Percentiles rank a stretch among this genome's conserved stretches.
Conservation (phyloP, 2,888 invertebrate genomes). For the Mythimna pallens region DNA sequence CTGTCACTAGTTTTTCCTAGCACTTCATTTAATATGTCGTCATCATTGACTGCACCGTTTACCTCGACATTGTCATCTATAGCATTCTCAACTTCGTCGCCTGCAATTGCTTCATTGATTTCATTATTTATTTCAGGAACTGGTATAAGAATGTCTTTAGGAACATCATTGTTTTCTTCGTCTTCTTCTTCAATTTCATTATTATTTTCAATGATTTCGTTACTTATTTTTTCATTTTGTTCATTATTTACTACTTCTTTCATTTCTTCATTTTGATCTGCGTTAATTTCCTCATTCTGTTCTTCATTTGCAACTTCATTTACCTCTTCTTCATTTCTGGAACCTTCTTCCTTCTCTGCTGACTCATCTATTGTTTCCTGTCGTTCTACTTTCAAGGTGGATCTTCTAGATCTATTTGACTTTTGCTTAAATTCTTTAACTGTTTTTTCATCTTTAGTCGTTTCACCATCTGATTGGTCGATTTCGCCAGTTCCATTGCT, state of each 20-base stretch:
- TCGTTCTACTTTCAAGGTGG: slow-evolving; percentile 44
- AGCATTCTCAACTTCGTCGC: neutral
- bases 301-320: slow-evolving; percentile 9
- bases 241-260: neutral
- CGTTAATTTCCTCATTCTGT: slow-evolving; percentile 5
- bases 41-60: slow-evolving; percentile 61
- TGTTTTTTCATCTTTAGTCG: slow-evolving; percentile 31
- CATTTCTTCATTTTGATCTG: slow-evolving; percentile 10
- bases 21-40: slow-evolving; percentile 61
- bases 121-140: slow-evolving; percentile 40
- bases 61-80: slow-evolving; percentile 13
- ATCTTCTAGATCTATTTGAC: slow-evolving; percentile 29
- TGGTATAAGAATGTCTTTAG: slow-evolving; percentile 38
- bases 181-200: slow-evolving; percentile 16
- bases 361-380: slow-evolving; percentile 50
- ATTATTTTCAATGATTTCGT: slow-evolving; percentile 5
- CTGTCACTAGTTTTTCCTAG: slow-evolving; percentile 61
- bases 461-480: slow-evolving; percentile 42
- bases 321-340: neutral
- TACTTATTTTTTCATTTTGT: neutral
- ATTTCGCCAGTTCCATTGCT: slow-evolving; percentile 30
- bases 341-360: slow-evolving; percentile 8
- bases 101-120: slow-evolving; percentile 22
- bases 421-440: slow-evolving; percentile 10
- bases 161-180: slow-evolving; percentile 44